phyloP scores from a whole-genome alignment of 2,113 vertebrate species.

The Leptocoma aspasia region DNA sequence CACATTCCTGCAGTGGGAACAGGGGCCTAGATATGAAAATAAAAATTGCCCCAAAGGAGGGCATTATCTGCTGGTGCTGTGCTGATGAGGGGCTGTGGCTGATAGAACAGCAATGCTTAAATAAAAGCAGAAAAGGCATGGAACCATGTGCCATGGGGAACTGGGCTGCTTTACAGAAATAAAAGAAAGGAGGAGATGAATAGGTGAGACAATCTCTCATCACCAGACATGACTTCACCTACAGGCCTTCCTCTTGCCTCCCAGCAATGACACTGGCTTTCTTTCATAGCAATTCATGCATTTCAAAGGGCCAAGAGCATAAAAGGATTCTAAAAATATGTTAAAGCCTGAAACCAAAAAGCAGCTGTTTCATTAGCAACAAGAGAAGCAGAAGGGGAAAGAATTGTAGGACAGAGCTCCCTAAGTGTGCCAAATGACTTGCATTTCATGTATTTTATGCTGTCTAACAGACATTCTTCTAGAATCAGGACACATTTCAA shows the following conservation, averaged over 20 bases:
- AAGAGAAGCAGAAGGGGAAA: not conserved
- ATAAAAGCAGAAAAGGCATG: not conserved
- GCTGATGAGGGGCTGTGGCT: not conserved
- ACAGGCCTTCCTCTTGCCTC: not conserved
- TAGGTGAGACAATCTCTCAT: not conserved
- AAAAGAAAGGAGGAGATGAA: not conserved
- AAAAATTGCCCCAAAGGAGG: not conserved
- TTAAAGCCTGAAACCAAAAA: slow-evolving; percentile 37
- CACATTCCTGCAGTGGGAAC: not conserved
- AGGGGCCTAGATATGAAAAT: not conserved
- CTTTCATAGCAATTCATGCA: not conserved
- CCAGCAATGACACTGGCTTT: not conserved
- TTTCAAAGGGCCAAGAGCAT: slow-evolving; percentile 44
- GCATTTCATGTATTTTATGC: not conserved
- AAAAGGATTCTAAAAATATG: slow-evolving; percentile 49
- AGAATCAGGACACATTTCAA: not conserved
- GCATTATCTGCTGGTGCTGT: not conserved
- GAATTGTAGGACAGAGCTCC: not conserved
- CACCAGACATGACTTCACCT: slow-evolving; percentile 8
- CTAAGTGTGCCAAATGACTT: not conserved
- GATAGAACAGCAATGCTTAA: not conserved
- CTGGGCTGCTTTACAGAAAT: not conserved
- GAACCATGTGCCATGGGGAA: not conserved
- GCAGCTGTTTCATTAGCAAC: slow-evolving; percentile 40
- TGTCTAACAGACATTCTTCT: not conserved